A percentile compares a stretch with the other conserved stretches of the same genome.
These are phyloP conservation scores for Drosophila demipolita DNA, from an alignment of 2,888 invertebrate species.

Conservation along the genomic window DNA sequence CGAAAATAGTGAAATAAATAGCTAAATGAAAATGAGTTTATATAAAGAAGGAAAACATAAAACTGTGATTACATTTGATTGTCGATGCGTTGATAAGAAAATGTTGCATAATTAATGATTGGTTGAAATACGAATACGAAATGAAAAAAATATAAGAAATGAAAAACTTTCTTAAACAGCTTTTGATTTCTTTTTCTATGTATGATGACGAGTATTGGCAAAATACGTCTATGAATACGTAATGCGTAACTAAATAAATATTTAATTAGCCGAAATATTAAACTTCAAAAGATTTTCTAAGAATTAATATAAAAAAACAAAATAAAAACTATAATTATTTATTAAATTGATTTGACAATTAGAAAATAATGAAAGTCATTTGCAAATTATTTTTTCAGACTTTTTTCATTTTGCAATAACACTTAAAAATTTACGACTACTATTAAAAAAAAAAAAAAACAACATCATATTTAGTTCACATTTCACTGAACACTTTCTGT, in stretches of 20 bases:
- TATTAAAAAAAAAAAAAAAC: not conserved
- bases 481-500: slow-evolving; percentile 59
- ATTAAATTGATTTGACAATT: slow-evolving; percentile 57
- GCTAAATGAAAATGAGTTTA: slow-evolving; percentile 79
- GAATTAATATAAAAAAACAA: slow-evolving; percentile 52
- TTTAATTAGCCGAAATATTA: slow-evolving; percentile 75
- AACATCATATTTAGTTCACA: slow-evolving; percentile 49
- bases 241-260: slow-evolving; percentile 71
- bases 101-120: slow-evolving; percentile 67
- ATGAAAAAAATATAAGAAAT: slow-evolving; percentile 36
- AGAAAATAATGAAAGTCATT: slow-evolving; percentile 47
- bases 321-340: slow-evolving; percentile 59
- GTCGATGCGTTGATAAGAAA: slow-evolving; percentile 70
- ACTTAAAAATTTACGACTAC: slow-evolving; percentile 24
- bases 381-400: slow-evolving; percentile 48
- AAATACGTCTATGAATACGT: slow-evolving; percentile 34
- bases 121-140: slow-evolving; percentile 51
- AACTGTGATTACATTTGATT: slow-evolving; percentile 81
- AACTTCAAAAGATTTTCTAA: slow-evolving; percentile 74
- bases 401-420: slow-evolving; percentile 41
- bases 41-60: slow-evolving; percentile 77
- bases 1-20: slow-evolving; percentile 74
- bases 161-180: slow-evolving; percentile 42
- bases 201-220: slow-evolving; percentile 43
- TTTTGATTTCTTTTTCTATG: slow-evolving; percentile 63